Evolutionary conservation across 2,888 invertebrate species (phyloP).

Genomic region (Gymnocheta viridis): DNA sequence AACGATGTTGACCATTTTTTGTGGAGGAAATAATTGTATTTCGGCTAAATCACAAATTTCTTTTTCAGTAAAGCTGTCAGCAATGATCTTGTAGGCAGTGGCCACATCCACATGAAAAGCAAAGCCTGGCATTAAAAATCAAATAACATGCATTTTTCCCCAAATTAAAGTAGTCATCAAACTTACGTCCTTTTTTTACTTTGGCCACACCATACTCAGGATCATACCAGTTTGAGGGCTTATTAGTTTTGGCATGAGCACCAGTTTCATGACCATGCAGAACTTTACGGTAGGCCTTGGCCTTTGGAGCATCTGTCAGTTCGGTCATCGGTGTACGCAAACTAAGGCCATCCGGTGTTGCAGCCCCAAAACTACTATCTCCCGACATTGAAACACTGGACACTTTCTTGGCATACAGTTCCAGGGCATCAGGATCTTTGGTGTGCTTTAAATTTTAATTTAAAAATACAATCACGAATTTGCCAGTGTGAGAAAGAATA

Average conservation of each 20-base stretch:
- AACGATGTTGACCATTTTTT: constrained; percentile 84
- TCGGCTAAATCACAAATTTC: constrained; percentile 87
- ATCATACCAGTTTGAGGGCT: constrained; percentile 83
- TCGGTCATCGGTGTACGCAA: constrained; percentile 28
- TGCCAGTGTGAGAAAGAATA: too few species aligned
- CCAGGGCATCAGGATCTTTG: constrained; percentile 84
- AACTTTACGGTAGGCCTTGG: constrained; percentile 75
- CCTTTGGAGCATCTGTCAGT: constrained; percentile 60
- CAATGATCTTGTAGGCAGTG: constrained; percentile 87
- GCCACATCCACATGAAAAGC: constrained; percentile 88
- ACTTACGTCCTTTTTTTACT: constrained; percentile 84
- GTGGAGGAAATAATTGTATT: constrained; percentile 85
- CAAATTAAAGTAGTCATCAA: too few species aligned
- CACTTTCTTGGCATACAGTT: constrained; percentile 85
- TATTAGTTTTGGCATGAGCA: constrained; percentile 76
- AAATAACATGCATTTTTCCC: not conserved
- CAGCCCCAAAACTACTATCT: constrained; percentile 65
- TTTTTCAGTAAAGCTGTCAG: constrained; percentile 85
- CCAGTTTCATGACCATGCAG: constrained; percentile 77
- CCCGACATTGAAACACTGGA: constrained; percentile 71
- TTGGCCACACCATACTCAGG: constrained; percentile 84
- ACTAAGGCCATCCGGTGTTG: constrained; percentile 39
- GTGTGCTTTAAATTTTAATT: constrained; percentile 83
- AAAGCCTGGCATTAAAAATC: constrained; percentile 82
- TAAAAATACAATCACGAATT: not conserved